Evolutionary conservation across 2,888 invertebrate species (phyloP).

Genomic region (Microdon myrmicae): DNA sequence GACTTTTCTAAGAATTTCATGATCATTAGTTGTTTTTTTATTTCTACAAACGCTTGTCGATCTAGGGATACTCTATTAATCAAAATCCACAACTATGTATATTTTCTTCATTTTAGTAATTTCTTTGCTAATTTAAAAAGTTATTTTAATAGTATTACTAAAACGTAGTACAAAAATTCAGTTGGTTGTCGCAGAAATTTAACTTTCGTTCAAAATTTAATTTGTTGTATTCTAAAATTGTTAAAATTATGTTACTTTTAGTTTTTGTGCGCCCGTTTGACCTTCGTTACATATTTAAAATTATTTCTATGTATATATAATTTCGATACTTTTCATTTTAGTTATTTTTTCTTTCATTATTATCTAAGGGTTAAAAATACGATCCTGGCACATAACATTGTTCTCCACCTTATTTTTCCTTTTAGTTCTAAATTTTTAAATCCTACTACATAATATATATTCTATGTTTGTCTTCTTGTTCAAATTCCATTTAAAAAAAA

Average conservation of each 20-base stretch:
- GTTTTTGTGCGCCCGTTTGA: conserved; percentile 46
- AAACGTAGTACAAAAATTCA: conserved; percentile 44
- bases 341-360: conserved; percentile 10
- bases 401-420: not conserved
- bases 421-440: conserved; percentile 14
- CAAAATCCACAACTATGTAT: conserved; percentile 31
- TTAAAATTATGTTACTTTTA: conserved; percentile 3
- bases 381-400: conserved; percentile 44
- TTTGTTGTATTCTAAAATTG: too few relatives aligned
- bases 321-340: too few relatives aligned
- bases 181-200: conserved; percentile 13
- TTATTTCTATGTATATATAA: too few relatives aligned
- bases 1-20: too few relatives aligned
- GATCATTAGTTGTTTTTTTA: too few relatives aligned
- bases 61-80: conserved; percentile 36
- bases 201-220: conserved; percentile 12
- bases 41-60: conserved; percentile 30
- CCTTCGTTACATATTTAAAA: conserved; percentile 54
- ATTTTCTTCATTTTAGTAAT: conserved; percentile 6
- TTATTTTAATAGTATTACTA: conserved; percentile 54
- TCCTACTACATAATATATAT: too few relatives aligned
- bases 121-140: conserved; percentile 5
- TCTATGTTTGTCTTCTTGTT: conserved; percentile 1
- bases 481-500: conserved; percentile 29
- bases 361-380: conserved; percentile 37